Evolutionary conservation across 2,113 vertebrate species (phyloP).

Genomic region (Burhinus oedicnemus): DNA sequence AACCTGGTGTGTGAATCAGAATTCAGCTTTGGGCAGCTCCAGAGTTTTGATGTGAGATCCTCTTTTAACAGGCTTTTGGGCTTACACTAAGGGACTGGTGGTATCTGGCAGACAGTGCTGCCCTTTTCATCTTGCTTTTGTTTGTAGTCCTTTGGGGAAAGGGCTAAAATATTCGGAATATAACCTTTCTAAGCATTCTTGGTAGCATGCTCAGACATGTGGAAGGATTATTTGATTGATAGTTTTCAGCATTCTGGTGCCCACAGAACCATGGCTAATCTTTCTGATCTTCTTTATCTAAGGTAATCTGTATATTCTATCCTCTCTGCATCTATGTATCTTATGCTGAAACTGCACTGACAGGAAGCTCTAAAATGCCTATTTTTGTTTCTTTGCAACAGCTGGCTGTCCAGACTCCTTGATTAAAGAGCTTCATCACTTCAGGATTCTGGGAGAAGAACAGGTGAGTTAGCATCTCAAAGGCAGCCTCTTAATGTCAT

Average conservation of each 20-base stretch:
- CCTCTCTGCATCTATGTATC: neutral
- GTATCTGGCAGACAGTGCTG: conserved; percentile 33
- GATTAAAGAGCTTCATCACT: conserved; percentile 93
- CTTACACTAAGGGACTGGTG: neutral
- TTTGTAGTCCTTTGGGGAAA: conserved; percentile 48
- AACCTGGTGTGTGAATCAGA: neutral
- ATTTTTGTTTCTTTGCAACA: conserved; percentile 71
- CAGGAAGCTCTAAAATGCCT: conserved; percentile 14
- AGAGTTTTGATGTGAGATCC: conserved; percentile 4
- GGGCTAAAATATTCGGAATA: conserved; percentile 9
- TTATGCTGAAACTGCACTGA: neutral
- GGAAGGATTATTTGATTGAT: conserved; percentile 40
- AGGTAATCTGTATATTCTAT: conserved; percentile 45
- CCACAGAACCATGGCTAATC: conserved; percentile 19
- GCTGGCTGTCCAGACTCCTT: conserved; percentile 88
- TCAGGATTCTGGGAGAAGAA: conserved; percentile 88
- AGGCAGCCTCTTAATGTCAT: neutral
- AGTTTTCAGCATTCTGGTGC: conserved; percentile 20
- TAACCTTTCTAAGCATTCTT: conserved; percentile 46
- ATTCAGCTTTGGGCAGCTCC: conserved; percentile 17
- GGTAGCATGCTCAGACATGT: conserved; percentile 15
- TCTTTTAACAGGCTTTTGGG: conserved; percentile 40
- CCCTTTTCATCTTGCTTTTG: conserved; percentile 56
- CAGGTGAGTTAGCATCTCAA: conserved; percentile 82
- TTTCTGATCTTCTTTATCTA: conserved; percentile 60